Percentiles rank a stretch among this genome's conserved stretches.
phyloP scores from a whole-genome alignment of 2,113 vertebrate species.

The Aspiorhynchus laticeps region DNA sequence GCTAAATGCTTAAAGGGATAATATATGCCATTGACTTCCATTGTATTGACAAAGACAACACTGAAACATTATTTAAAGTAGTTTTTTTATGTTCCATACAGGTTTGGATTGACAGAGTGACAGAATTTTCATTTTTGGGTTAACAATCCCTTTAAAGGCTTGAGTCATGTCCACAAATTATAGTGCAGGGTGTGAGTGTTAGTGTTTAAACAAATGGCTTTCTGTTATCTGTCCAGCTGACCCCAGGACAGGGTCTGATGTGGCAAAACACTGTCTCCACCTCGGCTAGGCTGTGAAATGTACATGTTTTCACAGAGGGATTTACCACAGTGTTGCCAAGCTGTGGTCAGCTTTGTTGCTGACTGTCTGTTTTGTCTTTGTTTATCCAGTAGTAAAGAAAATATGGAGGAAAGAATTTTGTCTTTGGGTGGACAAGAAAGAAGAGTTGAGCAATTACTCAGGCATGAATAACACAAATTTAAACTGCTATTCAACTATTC shows the following conservation, averaged over 20 bases:
- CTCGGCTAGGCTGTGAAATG: slow-evolving; percentile 59
- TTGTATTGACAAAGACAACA: neutral
- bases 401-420: neutral
- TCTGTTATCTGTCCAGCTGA: slow-evolving; percentile 31
- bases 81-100: neutral
- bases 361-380: slow-evolving; percentile 50
- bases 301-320: slow-evolving; percentile 56
- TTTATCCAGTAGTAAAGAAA: slow-evolving; percentile 36
- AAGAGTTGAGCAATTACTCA: neutral
- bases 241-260: slow-evolving; percentile 22
- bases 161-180: slow-evolving; percentile 17
- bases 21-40: neutral
- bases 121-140: neutral
- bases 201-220: slow-evolving; percentile 28
- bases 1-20: neutral
- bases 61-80: neutral
- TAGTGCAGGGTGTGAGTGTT: slow-evolving; percentile 3
- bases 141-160: neutral
- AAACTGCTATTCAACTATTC: neutral
- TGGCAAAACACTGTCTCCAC: slow-evolving; percentile 16
- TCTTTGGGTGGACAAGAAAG: slow-evolving; percentile 35
- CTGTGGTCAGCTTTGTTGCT: slow-evolving; percentile 43
- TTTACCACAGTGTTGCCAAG: slow-evolving; percentile 58
- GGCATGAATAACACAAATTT: neutral
- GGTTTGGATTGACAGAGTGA: neutral